Conservation (phyloP, 2,113 vertebrate genomes). For the Sceloporus undulatus region DNA sequence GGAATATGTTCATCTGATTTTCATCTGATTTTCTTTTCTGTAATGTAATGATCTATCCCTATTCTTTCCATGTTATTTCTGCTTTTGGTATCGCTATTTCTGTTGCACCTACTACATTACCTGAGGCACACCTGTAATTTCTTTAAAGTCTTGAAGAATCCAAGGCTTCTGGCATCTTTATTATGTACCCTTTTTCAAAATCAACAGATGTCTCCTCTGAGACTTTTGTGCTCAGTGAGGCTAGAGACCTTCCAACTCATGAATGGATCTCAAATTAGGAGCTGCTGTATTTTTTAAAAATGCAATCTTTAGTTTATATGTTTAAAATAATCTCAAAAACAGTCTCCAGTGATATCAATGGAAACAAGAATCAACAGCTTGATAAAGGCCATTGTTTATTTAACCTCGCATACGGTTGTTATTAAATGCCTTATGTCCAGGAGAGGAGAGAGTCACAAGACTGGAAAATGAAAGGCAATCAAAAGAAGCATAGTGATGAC, state of each 20-base stretch:
- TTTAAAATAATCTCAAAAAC: slow-evolving; percentile 30
- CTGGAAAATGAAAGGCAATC: slow-evolving; percentile 71
- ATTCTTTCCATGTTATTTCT: too few species aligned
- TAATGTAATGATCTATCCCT: too few species aligned
- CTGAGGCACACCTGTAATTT: too few species aligned
- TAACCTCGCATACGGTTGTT: slow-evolving; percentile 58
- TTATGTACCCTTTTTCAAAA: rapidly evolving
- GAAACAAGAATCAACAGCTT: slow-evolving; percentile 55
- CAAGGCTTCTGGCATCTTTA: neutral
- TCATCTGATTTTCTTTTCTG: too few species aligned
- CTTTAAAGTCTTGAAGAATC: neutral
- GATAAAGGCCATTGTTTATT: slow-evolving; percentile 61
- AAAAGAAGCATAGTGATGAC: slow-evolving; percentile 63
- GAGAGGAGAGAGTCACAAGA: slow-evolving; percentile 54
- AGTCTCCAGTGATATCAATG: slow-evolving; percentile 18
- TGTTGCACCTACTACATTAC: too few species aligned
- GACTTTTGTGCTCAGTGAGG: neutral
- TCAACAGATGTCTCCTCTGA: neutral
- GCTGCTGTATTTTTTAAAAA: slow-evolving; percentile 18
- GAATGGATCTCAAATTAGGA: neutral
- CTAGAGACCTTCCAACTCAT: neutral
- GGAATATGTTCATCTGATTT: too few species aligned
- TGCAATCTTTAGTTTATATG: slow-evolving; percentile 47
- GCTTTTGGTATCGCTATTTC: too few species aligned
- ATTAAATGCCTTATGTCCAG: slow-evolving; percentile 58